Evolutionary conservation across 2,113 vertebrate species (phyloP).

Genomic region (Pristiophorus japonicus): DNA sequence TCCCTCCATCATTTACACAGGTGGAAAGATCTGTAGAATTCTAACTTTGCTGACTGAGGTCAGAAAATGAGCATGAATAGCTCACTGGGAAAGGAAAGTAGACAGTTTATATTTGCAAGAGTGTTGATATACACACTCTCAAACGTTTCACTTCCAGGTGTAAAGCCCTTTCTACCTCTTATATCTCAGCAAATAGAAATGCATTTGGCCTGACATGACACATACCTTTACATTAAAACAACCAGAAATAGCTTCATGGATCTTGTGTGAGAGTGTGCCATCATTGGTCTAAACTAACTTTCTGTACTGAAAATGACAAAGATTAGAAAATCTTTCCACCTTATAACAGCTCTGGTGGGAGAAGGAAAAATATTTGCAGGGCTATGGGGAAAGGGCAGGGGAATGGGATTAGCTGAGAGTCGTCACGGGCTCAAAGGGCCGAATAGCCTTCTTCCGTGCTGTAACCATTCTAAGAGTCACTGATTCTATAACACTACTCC

Average conservation of each 20-base stretch:
- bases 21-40: neutral
- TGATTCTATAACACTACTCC: too few species aligned
- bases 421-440: too few species aligned
- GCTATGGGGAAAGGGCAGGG: too few species aligned
- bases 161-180: neutral
- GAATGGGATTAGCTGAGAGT: too few species aligned
- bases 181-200: neutral
- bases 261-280: neutral
- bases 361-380: too few species aligned
- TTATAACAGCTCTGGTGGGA: neutral
- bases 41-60: neutral
- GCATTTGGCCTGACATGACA: neutral
- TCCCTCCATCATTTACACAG: conserved; percentile 9
- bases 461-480: too few species aligned
- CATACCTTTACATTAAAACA: neutral
- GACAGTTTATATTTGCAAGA: neutral
- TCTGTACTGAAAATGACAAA: neutral
- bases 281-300: neutral
- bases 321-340: neutral
- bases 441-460: too few species aligned
- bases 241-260: neutral
- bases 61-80: neutral
- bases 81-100: too few species aligned
- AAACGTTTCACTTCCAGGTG: neutral
- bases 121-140: neutral